Evolutionary conservation across 2,113 vertebrate species (phyloP).

Genomic region (Pseudorasbora parva): DNA sequence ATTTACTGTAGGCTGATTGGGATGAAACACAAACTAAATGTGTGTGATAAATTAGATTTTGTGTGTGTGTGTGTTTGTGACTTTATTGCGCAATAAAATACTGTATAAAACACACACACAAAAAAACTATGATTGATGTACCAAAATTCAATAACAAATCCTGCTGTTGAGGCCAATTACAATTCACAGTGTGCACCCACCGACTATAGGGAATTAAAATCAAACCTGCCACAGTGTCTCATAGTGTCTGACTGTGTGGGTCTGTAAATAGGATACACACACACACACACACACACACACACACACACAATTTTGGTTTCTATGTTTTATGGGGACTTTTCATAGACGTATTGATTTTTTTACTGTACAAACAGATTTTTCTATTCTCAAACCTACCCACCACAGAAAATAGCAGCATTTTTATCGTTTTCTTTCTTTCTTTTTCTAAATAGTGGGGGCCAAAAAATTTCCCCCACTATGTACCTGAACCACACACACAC

Average conservation of each 20-base stretch:
- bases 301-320: neutral
- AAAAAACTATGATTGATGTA: neutral
- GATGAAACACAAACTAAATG: constrained; percentile 1
- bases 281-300: constrained; percentile 23
- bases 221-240: constrained; percentile 6
- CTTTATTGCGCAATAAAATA: neutral
- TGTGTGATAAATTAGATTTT: no score
- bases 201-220: constrained; percentile 34
- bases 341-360: no score
- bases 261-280: neutral
- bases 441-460: no score
- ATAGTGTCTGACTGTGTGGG: constrained; percentile 2
- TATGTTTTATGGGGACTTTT: no score
- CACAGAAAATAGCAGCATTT: no score
- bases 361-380: no score
- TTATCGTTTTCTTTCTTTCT: no score
- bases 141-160: constrained; percentile 21
- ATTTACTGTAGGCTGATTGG: neutral
- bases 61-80: no score
- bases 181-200: neutral
- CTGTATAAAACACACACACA: neutral
- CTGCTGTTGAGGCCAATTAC: constrained; percentile 24
- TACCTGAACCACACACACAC: neutral
- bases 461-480: no score
- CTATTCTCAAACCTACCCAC: no score